Conservation (phyloP, 1,140 invertebrate genomes). For the Megathymus violae region DNA sequence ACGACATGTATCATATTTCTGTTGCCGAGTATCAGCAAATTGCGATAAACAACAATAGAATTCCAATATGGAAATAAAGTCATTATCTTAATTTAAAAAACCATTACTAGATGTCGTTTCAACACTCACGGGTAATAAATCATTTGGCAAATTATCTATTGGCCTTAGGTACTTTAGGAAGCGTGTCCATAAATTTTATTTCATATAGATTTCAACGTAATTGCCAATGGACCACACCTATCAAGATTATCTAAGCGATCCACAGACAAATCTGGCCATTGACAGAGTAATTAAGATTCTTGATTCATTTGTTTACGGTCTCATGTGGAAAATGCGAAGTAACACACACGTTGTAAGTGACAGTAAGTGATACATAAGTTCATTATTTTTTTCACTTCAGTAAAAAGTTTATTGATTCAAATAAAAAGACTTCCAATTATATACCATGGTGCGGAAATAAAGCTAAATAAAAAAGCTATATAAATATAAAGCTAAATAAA, state of each 20-base stretch:
- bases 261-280: conserved; percentile 45
- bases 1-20: conserved; percentile 11
- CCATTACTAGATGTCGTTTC: conserved; percentile 45
- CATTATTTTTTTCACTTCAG: no score
- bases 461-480: no score
- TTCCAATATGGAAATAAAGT: conserved; percentile 41
- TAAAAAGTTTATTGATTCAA: no score
- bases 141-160: conserved; percentile 40
- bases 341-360: not conserved
- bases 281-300: conserved; percentile 53
- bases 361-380: no score
- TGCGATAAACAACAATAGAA: conserved; percentile 37
- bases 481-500: no score
- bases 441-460: no score
- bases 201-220: conserved; percentile 54
- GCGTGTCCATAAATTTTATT: conserved; percentile 45
- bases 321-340: not conserved
- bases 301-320: conserved; percentile 26
- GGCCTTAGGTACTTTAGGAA: conserved; percentile 40
- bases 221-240: conserved; percentile 54
- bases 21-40: conserved; percentile 20
- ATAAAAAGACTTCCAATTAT: no score
- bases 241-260: conserved; percentile 39
- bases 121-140: conserved; percentile 45
- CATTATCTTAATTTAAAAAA: conserved; percentile 46